Evolutionary conservation across 2,113 vertebrate species (phyloP).

Genomic region (Cryptoleucopteryx plumbea): DNA sequence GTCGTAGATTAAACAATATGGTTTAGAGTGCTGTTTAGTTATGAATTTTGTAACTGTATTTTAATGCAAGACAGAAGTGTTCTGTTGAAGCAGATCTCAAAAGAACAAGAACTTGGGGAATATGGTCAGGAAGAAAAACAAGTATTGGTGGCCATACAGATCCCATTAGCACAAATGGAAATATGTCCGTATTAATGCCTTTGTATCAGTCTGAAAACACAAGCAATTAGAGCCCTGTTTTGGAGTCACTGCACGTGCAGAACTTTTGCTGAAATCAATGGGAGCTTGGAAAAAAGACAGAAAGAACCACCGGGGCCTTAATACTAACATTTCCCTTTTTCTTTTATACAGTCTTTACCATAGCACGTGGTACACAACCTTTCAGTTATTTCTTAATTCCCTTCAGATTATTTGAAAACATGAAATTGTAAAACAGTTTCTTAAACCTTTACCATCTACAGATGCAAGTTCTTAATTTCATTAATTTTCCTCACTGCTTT

Average conservation of each 20-base stretch:
- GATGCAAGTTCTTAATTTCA: neutral
- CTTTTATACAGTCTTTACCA: neutral
- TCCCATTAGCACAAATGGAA: neutral
- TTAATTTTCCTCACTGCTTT: neutral
- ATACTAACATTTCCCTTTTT: neutral
- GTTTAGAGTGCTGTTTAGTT: constrained; percentile 45
- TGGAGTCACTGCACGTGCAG: neutral
- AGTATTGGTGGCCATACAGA: neutral
- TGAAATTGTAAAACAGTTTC: neutral
- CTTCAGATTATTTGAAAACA: neutral
- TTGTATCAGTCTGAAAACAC: neutral
- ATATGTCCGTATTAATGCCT: neutral
- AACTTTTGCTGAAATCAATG: neutral
- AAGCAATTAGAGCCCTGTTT: neutral
- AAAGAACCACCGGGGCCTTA: neutral
- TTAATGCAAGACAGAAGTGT: neutral
- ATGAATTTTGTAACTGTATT: constrained; percentile 9
- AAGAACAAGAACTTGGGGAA: neutral
- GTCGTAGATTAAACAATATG: constrained; percentile 51
- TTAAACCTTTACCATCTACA: neutral
- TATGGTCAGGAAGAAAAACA: neutral
- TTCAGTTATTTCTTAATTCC: neutral
- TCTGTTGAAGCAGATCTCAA: neutral
- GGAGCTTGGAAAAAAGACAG: neutral
- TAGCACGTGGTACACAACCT: neutral